Conservation (phyloP, 2,113 vertebrate species). For the Tupaia chinensis region DNA sequence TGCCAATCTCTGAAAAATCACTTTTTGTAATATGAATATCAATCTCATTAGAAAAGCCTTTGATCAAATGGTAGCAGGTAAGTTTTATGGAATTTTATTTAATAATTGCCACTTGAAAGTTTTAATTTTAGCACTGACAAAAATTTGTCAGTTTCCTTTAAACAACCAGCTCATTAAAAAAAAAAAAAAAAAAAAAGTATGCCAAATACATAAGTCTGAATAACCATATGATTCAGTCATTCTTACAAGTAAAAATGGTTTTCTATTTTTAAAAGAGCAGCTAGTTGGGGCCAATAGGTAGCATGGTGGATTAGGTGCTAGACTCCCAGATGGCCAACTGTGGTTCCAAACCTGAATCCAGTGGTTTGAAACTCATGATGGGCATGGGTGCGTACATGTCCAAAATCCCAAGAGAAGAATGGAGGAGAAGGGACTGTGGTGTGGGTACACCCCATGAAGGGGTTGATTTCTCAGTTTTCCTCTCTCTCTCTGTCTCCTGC, state of each 20-base stretch:
- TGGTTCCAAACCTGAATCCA: too few relatives aligned
- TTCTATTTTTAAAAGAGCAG: neutral
- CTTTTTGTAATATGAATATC: neutral
- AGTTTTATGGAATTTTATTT: neutral
- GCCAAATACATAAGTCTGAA: constrained; percentile 19
- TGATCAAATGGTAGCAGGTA: neutral
- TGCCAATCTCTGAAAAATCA: neutral
- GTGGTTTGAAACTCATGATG: too few relatives aligned
- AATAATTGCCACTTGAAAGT: constrained; percentile 17
- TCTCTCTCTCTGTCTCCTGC: too few relatives aligned
- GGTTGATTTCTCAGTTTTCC: too few relatives aligned
- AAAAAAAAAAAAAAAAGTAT: constrained; percentile 9
- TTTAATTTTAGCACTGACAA: constrained; percentile 22
- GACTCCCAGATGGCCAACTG: too few relatives aligned
- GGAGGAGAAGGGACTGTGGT: too few relatives aligned
- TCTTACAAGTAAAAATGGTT: constrained; percentile 28
- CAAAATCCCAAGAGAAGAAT: too few relatives aligned
- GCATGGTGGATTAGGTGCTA: too few relatives aligned
- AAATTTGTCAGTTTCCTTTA: neutral
- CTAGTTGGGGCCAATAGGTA: neutral
- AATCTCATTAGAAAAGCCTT: constrained; percentile 4
- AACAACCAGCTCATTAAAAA: neutral
- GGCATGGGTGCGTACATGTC: too few relatives aligned
- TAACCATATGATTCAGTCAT: neutral
- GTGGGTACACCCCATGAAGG: too few relatives aligned